Evolutionary conservation across 2,888 invertebrate species (phyloP).

Genomic region (Stenodera caucasica): DNA sequence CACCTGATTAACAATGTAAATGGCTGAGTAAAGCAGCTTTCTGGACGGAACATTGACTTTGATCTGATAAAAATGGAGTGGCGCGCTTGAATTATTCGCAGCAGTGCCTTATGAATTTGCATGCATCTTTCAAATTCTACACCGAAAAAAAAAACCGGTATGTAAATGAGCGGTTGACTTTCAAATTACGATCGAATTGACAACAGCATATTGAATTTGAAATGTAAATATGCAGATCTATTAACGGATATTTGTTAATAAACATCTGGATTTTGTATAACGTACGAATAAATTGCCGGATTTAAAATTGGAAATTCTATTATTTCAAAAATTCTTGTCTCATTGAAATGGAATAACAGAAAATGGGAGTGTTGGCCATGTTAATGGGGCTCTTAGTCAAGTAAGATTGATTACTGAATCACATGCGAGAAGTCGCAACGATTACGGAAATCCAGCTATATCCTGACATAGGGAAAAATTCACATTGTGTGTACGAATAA

Average conservation of each 20-base stretch:
- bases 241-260: no score
- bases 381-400: slow-evolving; percentile 45
- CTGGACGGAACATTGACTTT: background rate
- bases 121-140: background rate
- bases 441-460: slow-evolving; percentile 12
- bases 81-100: background rate
- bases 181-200: no score
- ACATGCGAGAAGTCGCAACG: slow-evolving; percentile 41
- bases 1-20: slow-evolving; percentile 19
- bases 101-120: background rate
- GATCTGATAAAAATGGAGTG: background rate
- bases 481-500: no score
- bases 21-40: no score
- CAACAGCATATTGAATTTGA: no score
- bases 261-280: no score
- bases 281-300: no score
- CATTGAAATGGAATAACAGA: slow-evolving; percentile 40
- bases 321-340: slow-evolving; percentile 31
- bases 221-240: no score
- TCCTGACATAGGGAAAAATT: background rate
- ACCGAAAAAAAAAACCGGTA: background rate
- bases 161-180: no score
- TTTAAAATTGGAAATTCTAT: background rate
- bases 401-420: slow-evolving; percentile 49
- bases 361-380: slow-evolving; percentile 45